Conservation (phyloP, 2,888 invertebrate species). For the Corbicula japonica region DNA sequence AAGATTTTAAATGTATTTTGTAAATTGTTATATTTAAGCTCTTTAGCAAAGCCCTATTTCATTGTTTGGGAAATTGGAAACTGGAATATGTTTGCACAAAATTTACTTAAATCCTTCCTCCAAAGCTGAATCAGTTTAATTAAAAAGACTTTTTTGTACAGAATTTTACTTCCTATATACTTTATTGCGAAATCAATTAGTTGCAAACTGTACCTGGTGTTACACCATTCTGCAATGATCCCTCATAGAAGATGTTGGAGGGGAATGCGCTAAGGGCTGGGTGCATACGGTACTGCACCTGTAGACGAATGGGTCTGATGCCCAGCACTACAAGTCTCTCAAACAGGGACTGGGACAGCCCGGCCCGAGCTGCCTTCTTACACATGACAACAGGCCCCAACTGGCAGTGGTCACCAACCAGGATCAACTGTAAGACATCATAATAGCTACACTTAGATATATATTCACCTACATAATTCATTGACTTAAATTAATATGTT, state of each 20-base stretch:
- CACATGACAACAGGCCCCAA: conserved; percentile 99
- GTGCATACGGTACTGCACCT: conserved; percentile 99
- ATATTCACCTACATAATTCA: too few species aligned
- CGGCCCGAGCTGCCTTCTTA: conserved; percentile 98
- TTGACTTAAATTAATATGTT: too few species aligned
- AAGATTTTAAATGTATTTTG: too few species aligned
- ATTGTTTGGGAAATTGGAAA: too few species aligned
- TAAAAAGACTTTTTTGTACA: too few species aligned
- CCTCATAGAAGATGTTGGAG: conserved; percentile 99
- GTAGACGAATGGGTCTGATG: conserved; percentile 97
- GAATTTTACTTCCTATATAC: neutral
- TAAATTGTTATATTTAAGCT: too few species aligned
- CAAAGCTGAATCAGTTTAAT: too few species aligned
- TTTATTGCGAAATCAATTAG: neutral
- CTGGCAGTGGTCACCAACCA: conserved; percentile 99
- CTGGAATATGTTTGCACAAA: too few species aligned
- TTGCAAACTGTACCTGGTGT: conserved; percentile 90
- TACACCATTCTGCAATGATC: conserved; percentile 99
- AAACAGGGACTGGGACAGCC: conserved; percentile 98
- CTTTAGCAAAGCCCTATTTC: too few species aligned
- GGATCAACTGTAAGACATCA: conserved; percentile 90
- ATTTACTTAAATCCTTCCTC: too few species aligned
- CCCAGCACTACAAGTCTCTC: conserved; percentile 98
- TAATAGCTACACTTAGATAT: too few species aligned
- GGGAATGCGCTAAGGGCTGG: conserved; percentile 99